Conservation (phyloP, 2,888 invertebrate species). For the Pheosia gnoma region DNA sequence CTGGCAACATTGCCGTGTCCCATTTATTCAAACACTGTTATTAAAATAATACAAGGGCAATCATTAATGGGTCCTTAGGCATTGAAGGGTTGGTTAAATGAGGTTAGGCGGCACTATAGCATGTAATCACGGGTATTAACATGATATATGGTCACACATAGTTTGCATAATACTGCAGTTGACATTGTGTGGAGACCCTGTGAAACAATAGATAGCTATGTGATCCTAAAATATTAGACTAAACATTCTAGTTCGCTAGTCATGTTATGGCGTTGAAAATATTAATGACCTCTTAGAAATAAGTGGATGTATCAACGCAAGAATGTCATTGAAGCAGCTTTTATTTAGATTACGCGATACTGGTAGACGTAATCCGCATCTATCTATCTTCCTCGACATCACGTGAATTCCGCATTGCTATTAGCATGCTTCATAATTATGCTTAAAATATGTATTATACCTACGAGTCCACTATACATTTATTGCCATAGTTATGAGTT, state of each 20-base stretch:
- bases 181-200: slow-evolving; percentile 28
- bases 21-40: background rate
- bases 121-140: slow-evolving; percentile 39
- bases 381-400: background rate
- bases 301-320: background rate
- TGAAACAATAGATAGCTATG: background rate
- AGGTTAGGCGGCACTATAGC: slow-evolving; percentile 46
- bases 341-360: slow-evolving; percentile 1
- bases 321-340: background rate
- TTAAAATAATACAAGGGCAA: slow-evolving; percentile 29
- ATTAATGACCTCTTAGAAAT: too few species aligned
- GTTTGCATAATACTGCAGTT: slow-evolving; percentile 44
- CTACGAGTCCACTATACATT: too few species aligned
- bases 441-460: too few species aligned
- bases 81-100: slow-evolving; percentile 38
- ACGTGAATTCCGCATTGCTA: background rate
- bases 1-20: background rate
- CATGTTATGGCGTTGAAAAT: background rate
- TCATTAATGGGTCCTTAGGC: slow-evolving; percentile 32
- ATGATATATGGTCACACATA: slow-evolving; percentile 36
- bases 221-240: background rate
- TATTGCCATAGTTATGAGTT: too few species aligned
- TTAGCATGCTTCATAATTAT: too few species aligned
- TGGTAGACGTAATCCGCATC: background rate
- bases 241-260: background rate